Base-by-base conservation (phyloP, 2,797 vertebrate species). In the Chanos chanos region DNA sequence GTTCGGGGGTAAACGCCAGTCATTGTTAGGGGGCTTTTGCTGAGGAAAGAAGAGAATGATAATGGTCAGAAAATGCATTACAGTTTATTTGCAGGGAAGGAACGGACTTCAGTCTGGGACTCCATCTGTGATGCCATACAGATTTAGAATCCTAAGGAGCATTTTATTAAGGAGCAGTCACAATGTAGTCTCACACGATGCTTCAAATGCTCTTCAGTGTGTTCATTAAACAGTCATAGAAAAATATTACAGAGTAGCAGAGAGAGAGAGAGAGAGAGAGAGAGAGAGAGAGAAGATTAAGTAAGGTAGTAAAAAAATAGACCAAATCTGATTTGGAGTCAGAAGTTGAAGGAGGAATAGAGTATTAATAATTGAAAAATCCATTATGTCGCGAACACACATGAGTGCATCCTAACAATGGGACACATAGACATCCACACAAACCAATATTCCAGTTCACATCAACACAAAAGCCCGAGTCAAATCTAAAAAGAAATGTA, bases 1-100 rank as follows among this genome's bases (percentile, higher is more conserved):
- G 68, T 91, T 89, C 68, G 92, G 92, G 75, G 91, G 89, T 77
- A 93, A 91, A 67, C 88, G 90, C 92, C 92, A 94, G 61, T 94
- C 92, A 70, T 89, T 86, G 77, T 92, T 92, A 25, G 92, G 90
- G 33, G 92, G 91, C 75, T 89, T 90, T 90, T 93, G 91, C 91
- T 76, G 64, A 58, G 59, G 58, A 24, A 7, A 41, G n/a, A 45
- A 52, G 12, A 61, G 16, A 58, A 55, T 48, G 0, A 4, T 1
- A 27, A 22, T 40, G 24, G 36, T 71, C n/a, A 66, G 31, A 27
- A 43, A 3, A 9, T 5, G 6, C 1, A 31, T 9, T 30, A 19
- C 47, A 9, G 39, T 21, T 39, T 6, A 44, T 8, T 37, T 31
- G 10, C 4, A 10, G 12, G 40, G 19, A 24, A 18, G 12, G 33